Conservation (phyloP, 2,797 vertebrate genomes). For the Benthosema pterotum region DNA sequence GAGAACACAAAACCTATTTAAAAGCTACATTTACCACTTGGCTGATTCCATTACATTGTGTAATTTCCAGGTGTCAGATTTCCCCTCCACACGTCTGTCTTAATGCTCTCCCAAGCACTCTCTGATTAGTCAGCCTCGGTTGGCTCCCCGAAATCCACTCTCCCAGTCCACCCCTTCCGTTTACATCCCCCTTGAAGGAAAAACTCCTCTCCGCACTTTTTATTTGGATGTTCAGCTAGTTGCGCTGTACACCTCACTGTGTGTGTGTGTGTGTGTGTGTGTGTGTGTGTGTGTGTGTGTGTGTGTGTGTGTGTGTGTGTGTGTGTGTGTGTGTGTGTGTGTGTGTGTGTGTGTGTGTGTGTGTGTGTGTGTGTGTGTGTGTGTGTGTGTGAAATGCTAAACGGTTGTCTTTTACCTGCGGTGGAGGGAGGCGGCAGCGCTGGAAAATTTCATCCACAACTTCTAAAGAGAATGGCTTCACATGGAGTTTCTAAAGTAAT, state of each 20-base stretch:
- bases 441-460: constrained; percentile 5
- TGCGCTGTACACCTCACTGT: constrained; percentile 49
- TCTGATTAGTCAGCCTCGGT: constrained; percentile 81
- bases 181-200: constrained; percentile 69
- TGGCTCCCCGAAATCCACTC: constrained; percentile 78
- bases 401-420: constrained; percentile 26
- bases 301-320: constrained; percentile 2
- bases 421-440: not conserved
- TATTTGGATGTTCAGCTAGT: constrained; percentile 63
- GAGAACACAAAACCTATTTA: constrained; percentile 98
- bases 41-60: constrained; percentile 96
- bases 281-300: constrained; percentile 3
- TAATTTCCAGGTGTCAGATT: constrained; percentile 99
- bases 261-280: too few species aligned
- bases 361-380: too few species aligned
- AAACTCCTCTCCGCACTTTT: constrained; percentile 72
- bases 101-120: constrained; percentile 81
- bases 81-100: constrained; percentile 87
- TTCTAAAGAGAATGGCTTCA: constrained; percentile 3
- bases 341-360: too few species aligned
- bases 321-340: not conserved
- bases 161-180: constrained; percentile 60
- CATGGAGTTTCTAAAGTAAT: constrained; percentile 24
- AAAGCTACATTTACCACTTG: constrained; percentile 99
- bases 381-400: constrained; percentile 30